Percentiles rank a stretch among this genome's conserved stretches.
Evolutionary conservation across 2,113 vertebrate genomes (phyloP).

Genomic region (Zonotrichia leucophrys): DNA sequence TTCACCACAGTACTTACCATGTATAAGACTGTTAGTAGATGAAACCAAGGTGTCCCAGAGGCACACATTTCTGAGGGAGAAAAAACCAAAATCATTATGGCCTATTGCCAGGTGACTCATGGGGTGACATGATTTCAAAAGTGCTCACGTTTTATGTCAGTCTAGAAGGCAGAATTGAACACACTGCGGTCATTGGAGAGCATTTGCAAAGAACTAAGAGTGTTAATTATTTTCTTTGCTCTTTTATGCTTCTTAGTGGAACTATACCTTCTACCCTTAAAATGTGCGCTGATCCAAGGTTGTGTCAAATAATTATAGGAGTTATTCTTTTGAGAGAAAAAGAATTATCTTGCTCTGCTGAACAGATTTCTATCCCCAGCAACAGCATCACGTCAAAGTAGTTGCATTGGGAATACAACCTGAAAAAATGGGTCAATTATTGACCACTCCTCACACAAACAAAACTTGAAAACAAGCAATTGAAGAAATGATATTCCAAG

Average conservation of each 20-base stretch:
- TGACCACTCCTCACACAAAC: not conserved
- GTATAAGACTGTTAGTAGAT: constrained; percentile 85
- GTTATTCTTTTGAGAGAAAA: not conserved
- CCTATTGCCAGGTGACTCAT: not conserved
- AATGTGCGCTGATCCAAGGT: not conserved
- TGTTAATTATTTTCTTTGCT: not conserved
- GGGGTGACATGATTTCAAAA: not conserved
- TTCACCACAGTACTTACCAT: constrained; percentile 76
- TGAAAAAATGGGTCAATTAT: not conserved
- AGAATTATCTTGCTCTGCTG: not conserved
- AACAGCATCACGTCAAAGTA: not conserved
- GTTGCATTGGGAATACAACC: not conserved
- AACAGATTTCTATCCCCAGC: not conserved
- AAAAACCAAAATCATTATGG: not conserved
- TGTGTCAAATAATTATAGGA: not conserved
- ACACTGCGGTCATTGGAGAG: not conserved
- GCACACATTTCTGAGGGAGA: constrained; percentile 84
- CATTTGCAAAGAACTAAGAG: not conserved
- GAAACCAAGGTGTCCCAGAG: constrained; percentile 92
- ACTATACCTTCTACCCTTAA: not conserved
- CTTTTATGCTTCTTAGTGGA: not conserved
- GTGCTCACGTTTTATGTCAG: not conserved
- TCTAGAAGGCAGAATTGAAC: not conserved
- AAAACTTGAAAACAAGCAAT: not conserved
- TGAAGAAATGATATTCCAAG: not conserved